phyloP scores from a whole-genome alignment of 2,888 invertebrate genomes.

The Orchesella flavescens region DNA sequence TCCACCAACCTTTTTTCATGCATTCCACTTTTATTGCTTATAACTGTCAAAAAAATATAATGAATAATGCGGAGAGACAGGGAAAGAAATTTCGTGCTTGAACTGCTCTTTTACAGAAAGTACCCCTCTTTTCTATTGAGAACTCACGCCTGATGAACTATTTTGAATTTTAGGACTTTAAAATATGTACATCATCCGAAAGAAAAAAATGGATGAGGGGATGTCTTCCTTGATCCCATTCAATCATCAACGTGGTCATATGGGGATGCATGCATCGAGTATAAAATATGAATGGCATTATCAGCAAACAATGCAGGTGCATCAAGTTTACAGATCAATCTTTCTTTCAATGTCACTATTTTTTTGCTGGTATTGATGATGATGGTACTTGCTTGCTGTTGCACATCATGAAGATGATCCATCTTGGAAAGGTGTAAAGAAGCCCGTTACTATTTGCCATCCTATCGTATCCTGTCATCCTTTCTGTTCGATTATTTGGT shows the following conservation, averaged over 20 bases:
- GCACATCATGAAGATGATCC: not conserved
- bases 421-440: not conserved
- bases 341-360: not conserved
- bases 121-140: not conserved
- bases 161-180: not conserved
- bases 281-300: constrained; percentile 4
- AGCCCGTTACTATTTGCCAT: constrained; percentile 5
- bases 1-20: too few species aligned
- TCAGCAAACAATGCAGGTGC: constrained; percentile 37
- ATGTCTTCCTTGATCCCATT: constrained; percentile 17
- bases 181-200: not conserved
- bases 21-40: not conserved
- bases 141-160: not conserved
- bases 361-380: not conserved
- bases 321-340: constrained; percentile 24
- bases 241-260: not conserved
- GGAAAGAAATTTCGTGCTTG: not conserved
- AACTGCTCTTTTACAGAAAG: not conserved
- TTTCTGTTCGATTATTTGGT: constrained; percentile 1
- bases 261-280: constrained; percentile 1
- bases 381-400: too few species aligned
- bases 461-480: not conserved
- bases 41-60: constrained; percentile 5
- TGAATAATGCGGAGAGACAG: not conserved
- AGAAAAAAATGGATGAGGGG: not conserved